Evolutionary conservation across 1,140 invertebrate genomes (phyloP).

Genomic region (Coenobita brevimanus): DNA sequence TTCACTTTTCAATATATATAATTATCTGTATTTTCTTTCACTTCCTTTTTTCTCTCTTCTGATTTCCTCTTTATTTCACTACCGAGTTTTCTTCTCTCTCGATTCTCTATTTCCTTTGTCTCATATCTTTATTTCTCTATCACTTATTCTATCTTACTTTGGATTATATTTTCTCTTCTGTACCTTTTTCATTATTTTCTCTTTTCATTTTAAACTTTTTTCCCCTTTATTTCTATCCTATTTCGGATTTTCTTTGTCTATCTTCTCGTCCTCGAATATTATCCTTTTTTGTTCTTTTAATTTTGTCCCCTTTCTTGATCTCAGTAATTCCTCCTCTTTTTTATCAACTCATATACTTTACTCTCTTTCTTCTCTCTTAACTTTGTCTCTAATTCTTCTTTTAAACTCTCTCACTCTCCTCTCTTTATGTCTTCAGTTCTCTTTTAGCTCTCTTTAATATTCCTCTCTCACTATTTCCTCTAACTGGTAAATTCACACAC

Average conservation of each 20-base stretch:
- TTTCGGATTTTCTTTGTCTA: neutral
- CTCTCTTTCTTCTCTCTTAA: neutral
- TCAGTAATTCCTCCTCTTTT: neutral
- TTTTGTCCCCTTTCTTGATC: neutral
- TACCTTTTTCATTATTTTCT: neutral
- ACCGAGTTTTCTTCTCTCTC: neutral
- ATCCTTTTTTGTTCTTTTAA: neutral
- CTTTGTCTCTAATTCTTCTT: neutral
- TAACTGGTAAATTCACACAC: no score
- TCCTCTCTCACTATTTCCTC: no score
- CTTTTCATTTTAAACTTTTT: neutral
- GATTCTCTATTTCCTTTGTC: neutral
- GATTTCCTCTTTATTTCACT: neutral
- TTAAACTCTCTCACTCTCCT: neutral
- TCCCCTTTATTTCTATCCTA: neutral
- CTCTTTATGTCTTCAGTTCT: neutral
- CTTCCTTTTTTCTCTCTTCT: neutral
- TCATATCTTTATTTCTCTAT: neutral
- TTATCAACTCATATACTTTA: neutral
- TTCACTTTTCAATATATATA: no score
- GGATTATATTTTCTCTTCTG: neutral
- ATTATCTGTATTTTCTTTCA: no score
- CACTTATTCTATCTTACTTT: neutral
- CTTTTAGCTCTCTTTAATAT: no score
- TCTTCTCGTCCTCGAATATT: neutral